Conservation (phyloP, 2,113 vertebrate species). For the Tetrax tetrax region DNA sequence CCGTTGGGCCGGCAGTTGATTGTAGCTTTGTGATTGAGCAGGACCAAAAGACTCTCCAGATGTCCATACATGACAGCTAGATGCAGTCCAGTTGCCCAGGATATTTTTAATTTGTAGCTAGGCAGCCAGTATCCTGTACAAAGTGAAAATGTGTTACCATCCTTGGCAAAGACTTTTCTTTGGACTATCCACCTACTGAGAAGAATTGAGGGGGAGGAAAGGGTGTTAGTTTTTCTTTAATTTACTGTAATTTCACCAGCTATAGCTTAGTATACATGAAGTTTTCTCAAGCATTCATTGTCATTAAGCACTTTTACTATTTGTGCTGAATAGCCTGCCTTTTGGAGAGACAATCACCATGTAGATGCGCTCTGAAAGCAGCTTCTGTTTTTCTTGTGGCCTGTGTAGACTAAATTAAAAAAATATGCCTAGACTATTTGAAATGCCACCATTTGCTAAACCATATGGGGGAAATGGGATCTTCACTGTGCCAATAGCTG, state of each 20-base stretch:
- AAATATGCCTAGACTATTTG: neutral
- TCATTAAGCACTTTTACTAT: neutral
- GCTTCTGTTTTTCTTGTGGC: neutral
- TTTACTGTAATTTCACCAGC: conserved; percentile 1
- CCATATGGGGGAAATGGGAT: neutral
- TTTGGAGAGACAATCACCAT: neutral
- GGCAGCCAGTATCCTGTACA: conserved; percentile 92
- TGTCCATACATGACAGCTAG: conserved; percentile 90
- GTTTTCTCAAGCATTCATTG: neutral
- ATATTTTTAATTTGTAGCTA: conserved; percentile 90
- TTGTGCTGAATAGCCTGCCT: neutral
- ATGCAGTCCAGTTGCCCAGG: conserved; percentile 93
- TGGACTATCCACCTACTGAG: neutral
- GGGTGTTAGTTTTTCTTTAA: neutral
- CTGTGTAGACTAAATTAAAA: neutral
- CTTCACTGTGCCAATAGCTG: neutral
- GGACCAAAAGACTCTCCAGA: conserved; percentile 82
- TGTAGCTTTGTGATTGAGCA: conserved; percentile 87
- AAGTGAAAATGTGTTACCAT: conserved; percentile 4
- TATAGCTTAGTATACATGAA: neutral
- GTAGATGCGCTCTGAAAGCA: neutral
- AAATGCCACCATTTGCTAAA: neutral
- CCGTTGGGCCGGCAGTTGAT: conserved; percentile 91
- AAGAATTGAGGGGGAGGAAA: neutral
- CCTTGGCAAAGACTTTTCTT: neutral